These are phyloP conservation scores for Rhinopomastus cyanomelas DNA, from an alignment of 2,113 vertebrate genomes.

Conservation along the genomic window DNA sequence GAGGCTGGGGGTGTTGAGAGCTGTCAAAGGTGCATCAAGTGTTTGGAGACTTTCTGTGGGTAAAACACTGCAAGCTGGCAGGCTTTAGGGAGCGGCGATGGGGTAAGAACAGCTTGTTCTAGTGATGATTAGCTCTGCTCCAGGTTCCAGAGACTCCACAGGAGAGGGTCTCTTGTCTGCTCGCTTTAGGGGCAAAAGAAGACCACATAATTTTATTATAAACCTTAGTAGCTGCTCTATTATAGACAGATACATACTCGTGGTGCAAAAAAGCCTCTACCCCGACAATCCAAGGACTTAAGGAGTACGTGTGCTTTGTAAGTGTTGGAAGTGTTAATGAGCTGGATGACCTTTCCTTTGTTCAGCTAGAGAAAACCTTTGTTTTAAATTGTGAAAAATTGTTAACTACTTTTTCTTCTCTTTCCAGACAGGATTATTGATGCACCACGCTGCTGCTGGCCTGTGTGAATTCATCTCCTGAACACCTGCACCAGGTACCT, in stretches of 20 bases:
- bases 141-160: not conserved
- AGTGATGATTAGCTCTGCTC: not conserved
- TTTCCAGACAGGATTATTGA: not conserved
- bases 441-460: accelerated
- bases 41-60: not conserved
- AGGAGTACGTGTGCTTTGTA: not conserved
- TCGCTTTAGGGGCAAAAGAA: accelerated
- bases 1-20: not conserved
- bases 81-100: not conserved
- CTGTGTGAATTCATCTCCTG: not conserved
- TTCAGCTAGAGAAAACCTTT: not conserved
- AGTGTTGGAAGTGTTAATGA: not conserved
- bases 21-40: not conserved
- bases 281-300: not conserved
- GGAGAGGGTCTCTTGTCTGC: too few relatives aligned
- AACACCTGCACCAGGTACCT: not conserved
- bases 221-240: not conserved
- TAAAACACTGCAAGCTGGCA: not conserved
- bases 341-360: not conserved
- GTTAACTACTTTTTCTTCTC: not conserved
- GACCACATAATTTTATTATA: not conserved
- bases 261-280: not conserved
- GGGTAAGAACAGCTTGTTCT: accelerated
- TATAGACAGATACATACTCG: not conserved
- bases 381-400: not conserved